Evolutionary conservation across 53 echinoderm and acorn worm genomes (phyloP).

Genomic region (Echinarachnius parma): DNA sequence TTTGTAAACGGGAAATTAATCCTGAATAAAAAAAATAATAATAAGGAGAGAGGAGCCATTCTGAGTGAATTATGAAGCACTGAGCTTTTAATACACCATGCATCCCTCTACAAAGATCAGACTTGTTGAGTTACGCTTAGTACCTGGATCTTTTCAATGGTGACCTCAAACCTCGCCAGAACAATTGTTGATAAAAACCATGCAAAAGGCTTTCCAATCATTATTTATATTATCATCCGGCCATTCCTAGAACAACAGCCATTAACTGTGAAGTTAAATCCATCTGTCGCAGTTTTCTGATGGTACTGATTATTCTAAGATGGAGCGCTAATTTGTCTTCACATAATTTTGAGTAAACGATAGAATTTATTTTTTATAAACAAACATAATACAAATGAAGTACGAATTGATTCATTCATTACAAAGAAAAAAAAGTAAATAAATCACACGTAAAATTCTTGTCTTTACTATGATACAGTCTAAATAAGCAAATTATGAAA

Average conservation of each 20-base stretch:
- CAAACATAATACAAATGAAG: slow-evolving; percentile 40
- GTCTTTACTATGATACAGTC: slow-evolving; percentile 28
- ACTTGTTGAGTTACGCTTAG: slow-evolving; percentile 2
- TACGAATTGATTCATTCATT: slow-evolving; percentile 27
- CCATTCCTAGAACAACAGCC: not conserved
- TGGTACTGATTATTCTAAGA: not conserved
- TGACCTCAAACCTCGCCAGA: slow-evolving; percentile 17
- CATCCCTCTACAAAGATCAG: slow-evolving; percentile 28
- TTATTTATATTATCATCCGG: not conserved
- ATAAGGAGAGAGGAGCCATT: too few relatives aligned
- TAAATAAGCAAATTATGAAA: slow-evolving; percentile 41
- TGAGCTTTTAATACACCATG: slow-evolving; percentile 44
- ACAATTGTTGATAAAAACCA: slow-evolving; percentile 22
- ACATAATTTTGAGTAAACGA: slow-evolving; percentile 29
- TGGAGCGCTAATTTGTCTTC: slow-evolving; percentile 34
- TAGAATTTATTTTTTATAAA: slow-evolving; percentile 5
- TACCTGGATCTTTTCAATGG: slow-evolving; percentile 36
- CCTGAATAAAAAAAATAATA: too few relatives aligned
- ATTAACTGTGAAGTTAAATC: too few relatives aligned
- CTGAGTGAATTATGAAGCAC: slow-evolving; percentile 16
- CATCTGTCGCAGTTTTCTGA: not conserved
- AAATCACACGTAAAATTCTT: slow-evolving; percentile 27
- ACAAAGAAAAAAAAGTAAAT: slow-evolving; percentile 13
- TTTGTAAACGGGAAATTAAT: too few relatives aligned
- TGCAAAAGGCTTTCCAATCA: slow-evolving; percentile 1